These are phyloP conservation scores for Montifringilla adamsi DNA, from an alignment of 2,113 vertebrate species.

Conservation along the genomic window DNA sequence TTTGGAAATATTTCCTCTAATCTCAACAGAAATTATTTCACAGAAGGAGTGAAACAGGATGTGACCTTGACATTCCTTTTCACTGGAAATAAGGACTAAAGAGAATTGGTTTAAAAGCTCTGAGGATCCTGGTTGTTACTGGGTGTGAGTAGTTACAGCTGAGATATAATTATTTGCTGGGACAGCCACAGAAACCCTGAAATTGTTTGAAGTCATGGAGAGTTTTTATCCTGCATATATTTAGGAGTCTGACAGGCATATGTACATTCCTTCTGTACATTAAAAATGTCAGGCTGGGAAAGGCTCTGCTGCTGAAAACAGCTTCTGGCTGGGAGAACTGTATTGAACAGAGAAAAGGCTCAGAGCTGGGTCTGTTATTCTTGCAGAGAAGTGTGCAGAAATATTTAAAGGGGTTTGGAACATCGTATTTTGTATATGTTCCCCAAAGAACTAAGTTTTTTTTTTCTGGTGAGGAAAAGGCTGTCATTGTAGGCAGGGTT, in stretches of 20 bases:
- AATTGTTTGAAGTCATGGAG: not conserved
- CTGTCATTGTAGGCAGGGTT: not conserved
- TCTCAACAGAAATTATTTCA: not conserved
- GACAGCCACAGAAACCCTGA: not conserved
- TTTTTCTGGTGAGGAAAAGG: not conserved
- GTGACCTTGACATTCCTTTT: slow-evolving; percentile 10
- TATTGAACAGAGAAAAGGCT: not conserved
- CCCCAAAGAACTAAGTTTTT: not conserved
- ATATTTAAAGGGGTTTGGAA: not conserved
- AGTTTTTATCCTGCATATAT: not conserved
- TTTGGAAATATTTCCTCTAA: not conserved
- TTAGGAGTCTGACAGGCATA: not conserved
- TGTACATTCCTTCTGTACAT: not conserved
- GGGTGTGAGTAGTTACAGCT: not conserved
- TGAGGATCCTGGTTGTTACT: not conserved
- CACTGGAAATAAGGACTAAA: not conserved
- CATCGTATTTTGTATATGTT: not conserved
- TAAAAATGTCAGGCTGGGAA: not conserved
- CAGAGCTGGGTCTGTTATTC: not conserved
- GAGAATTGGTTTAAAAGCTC: not conserved
- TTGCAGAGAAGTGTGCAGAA: not conserved
- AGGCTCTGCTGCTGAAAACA: not conserved
- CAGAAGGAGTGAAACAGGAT: not conserved
- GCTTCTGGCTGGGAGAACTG: not conserved
- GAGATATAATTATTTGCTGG: not conserved